These are phyloP conservation scores for Bufo gargarizans DNA, from an alignment of 2,113 vertebrate species.

Conservation along the genomic window DNA sequence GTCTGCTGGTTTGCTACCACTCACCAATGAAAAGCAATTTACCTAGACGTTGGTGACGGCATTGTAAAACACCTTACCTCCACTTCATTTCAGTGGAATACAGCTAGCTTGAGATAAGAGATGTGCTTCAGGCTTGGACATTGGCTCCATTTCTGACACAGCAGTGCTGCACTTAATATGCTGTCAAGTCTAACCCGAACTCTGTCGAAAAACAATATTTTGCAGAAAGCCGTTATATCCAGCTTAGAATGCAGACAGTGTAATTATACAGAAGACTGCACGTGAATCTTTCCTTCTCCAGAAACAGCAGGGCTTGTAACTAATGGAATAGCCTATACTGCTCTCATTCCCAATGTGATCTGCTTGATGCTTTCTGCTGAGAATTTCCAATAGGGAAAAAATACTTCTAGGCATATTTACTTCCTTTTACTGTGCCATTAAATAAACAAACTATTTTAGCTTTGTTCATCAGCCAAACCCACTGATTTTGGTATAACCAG, in stretches of 20 bases:
- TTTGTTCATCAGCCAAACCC: no score
- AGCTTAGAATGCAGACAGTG: conserved; percentile 43
- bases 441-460: not conserved
- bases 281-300: conserved; percentile 44
- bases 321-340: conserved; percentile 37
- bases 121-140: conserved; percentile 39
- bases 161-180: conserved; percentile 45
- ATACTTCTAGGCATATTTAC: not conserved
- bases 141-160: conserved; percentile 45
- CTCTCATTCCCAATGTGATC: not conserved
- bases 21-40: conserved; percentile 17
- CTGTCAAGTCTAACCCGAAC: conserved; percentile 29
- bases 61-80: conserved; percentile 27
- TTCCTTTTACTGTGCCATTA: not conserved
- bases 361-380: conserved; percentile 9
- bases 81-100: conserved; percentile 22
- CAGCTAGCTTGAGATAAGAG: conserved; percentile 20
- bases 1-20: not conserved
- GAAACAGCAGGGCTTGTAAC: conserved; percentile 38
- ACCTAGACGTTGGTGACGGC: conserved; percentile 16
- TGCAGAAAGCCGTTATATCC: conserved; percentile 19
- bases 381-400: conserved; percentile 25
- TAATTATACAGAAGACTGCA: conserved; percentile 51
- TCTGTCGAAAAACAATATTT: conserved; percentile 40
- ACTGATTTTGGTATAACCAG: no score